Conservation (phyloP, 2,888 invertebrate species). For the Dryadula phaetusa region DNA sequence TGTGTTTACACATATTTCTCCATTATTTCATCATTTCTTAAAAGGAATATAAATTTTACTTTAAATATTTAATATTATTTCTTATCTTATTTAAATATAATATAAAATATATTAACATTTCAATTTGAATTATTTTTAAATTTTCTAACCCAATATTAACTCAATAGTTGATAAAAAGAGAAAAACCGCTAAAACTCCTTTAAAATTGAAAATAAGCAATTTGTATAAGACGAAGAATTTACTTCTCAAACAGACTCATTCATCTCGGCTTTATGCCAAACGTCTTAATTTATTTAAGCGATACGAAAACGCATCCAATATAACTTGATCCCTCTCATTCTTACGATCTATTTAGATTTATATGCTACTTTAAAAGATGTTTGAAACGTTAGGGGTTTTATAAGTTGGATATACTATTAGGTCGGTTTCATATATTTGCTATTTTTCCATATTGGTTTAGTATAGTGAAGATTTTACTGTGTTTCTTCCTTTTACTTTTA, state of each 20-base stretch:
- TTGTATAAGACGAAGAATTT: conserved; percentile 38
- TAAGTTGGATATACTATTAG: conserved; percentile 14
- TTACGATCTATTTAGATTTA: conserved; percentile 29
- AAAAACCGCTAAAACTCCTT: not conserved
- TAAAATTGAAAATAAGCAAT: conserved; percentile 20
- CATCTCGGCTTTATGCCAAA: conserved; percentile 41
- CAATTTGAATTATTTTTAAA: no score
- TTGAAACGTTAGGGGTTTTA: conserved; percentile 41
- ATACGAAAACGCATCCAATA: conserved; percentile 38
- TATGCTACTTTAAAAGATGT: conserved; percentile 33
- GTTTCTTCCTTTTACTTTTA: not conserved
- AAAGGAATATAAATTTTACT: no score
- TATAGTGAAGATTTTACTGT: not conserved
- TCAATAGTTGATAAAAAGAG: not conserved
- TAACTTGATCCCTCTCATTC: conserved; percentile 42
- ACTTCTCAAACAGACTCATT: conserved; percentile 42
- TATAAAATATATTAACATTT: no score
- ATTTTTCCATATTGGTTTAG: not conserved
- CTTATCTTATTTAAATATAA: no score
- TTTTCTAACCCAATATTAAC: no score
- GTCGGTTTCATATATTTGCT: conserved; percentile 28
- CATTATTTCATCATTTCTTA: no score
- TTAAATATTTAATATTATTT: no score
- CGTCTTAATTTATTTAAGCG: conserved; percentile 50
- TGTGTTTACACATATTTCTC: no score